phyloP scores from a whole-genome alignment of 2,888 invertebrate species.

The Antitype chi region DNA sequence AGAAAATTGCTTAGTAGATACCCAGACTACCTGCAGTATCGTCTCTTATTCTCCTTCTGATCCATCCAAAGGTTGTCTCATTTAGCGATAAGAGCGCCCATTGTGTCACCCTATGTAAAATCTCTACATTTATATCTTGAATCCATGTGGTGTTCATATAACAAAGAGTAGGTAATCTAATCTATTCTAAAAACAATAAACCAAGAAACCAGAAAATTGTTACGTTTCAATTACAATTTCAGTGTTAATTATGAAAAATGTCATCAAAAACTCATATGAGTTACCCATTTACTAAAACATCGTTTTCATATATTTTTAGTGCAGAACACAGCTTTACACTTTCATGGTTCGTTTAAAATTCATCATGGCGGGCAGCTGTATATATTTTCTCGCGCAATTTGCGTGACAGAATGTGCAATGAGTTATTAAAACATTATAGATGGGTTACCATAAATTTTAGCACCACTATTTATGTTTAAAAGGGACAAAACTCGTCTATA shows the following conservation, averaged over 20 bases:
- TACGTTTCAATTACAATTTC: background rate
- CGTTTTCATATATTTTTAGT: constrained; percentile 26
- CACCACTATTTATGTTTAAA: background rate
- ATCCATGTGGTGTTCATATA: too few species aligned
- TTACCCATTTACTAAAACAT: constrained; percentile 27
- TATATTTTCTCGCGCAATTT: constrained; percentile 34
- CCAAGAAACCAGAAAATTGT: background rate
- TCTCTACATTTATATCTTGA: too few species aligned
- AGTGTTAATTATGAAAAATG: background rate
- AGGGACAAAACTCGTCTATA: background rate
- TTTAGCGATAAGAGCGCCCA: too few species aligned
- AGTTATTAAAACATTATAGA: constrained; percentile 36
- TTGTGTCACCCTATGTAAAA: too few species aligned
- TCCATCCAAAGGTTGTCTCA: background rate
- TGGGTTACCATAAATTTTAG: constrained; percentile 16
- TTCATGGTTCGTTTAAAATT: constrained; percentile 41
- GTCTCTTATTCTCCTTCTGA: background rate
- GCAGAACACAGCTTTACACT: constrained; percentile 5
- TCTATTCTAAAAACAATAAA: background rate
- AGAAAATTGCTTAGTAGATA: too few species aligned
- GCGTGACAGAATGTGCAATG: constrained; percentile 28
- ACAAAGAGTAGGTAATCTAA: too few species aligned
- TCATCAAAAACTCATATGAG: background rate
- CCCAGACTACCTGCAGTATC: background rate
- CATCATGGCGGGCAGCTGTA: constrained; percentile 43